Base-by-base conservation (phyloP, 2,113 vertebrate genomes). In the Pteronura brasiliensis region DNA sequence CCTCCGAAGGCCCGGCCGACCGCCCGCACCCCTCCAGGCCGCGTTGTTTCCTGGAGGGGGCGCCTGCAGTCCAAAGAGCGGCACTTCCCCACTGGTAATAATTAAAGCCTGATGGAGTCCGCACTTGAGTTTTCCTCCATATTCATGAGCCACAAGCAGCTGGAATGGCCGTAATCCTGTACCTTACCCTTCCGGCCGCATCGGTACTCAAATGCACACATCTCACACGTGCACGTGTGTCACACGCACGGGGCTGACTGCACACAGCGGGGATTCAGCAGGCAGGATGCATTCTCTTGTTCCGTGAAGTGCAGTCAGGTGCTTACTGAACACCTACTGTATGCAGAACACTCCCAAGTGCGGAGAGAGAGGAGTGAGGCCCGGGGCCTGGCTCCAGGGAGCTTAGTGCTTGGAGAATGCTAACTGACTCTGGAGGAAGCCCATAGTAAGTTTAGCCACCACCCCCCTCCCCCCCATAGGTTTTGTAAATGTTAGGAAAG, bases 191-290 rank as follows among this genome's bases (percentile, higher is more conserved):
- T 25, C 44, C 21, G 20, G 20, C 15, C 14, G 27, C 69, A 9
- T 18, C 15, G 7, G 1, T 1, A 4, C 1, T 12, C 31, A 3
- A 7, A 3, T 47, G 74, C 2, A 15, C n/a, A 88, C 14, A 14
- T 3, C 39, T 25, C 27, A 80, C 13, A 18, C 1, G 18, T 25
- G 18, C 20, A 34, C 0, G 0, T 12, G 18, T 47, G 23, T 57
- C 31, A 42, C 7, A 39, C 31, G 4, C 44, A 57, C 29, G 1
- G 49, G 39, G 61, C 1, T 76, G 6, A n/a, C 49, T 7, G 31
- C 65, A 42, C 29, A 21, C 29, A 6, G 21, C 21, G 18, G n/a
- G 72, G 63, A 47, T 44, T 39, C 14, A 52, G n/a, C 36, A 69
- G 74, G 47, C 9, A 18, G 34, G 36, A n/a, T 13, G 27, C 11